Evolutionary conservation across 2,797 vertebrate genomes (phyloP).

Genomic region (Myotis planiceps): DNA sequence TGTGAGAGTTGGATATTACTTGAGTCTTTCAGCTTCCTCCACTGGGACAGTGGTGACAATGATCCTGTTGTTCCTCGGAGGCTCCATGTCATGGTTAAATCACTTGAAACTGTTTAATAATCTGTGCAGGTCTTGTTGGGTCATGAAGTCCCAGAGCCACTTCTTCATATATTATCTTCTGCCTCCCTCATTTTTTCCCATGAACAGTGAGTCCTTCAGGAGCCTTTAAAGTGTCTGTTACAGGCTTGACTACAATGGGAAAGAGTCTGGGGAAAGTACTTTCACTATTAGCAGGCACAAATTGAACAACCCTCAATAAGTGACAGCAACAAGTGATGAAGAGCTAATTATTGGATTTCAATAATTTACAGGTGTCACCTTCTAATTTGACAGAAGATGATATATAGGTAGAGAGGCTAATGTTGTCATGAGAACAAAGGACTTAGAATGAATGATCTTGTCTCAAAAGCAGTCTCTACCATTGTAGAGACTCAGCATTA

Average conservation of each 20-base stretch:
- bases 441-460: slow-evolving; percentile 1
- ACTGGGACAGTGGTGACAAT: slow-evolving; percentile 53
- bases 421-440: background rate
- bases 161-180: slow-evolving; percentile 2
- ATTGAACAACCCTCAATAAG: background rate
- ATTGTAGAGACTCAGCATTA: background rate
- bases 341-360: background rate
- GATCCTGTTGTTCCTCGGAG: slow-evolving; percentile 45
- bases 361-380: background rate
- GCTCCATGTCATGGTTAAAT: slow-evolving; percentile 36
- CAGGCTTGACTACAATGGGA: background rate
- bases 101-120: slow-evolving; percentile 62
- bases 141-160: slow-evolving; percentile 36
- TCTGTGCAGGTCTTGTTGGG: slow-evolving; percentile 48
- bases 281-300: background rate
- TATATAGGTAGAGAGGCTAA: background rate
- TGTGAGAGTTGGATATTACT: background rate
- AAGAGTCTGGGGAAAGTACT: background rate
- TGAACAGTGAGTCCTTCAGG: slow-evolving; percentile 23
- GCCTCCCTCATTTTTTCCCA: background rate
- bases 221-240: slow-evolving; percentile 2
- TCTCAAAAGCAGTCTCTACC: background rate
- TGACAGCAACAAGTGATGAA: background rate
- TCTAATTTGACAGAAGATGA: background rate
- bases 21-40: background rate